Percentiles rank a stretch among this genome's conserved stretches.
phyloP scores from a whole-genome alignment of 2,113 vertebrate species.

The Serilophus lunatus region DNA sequence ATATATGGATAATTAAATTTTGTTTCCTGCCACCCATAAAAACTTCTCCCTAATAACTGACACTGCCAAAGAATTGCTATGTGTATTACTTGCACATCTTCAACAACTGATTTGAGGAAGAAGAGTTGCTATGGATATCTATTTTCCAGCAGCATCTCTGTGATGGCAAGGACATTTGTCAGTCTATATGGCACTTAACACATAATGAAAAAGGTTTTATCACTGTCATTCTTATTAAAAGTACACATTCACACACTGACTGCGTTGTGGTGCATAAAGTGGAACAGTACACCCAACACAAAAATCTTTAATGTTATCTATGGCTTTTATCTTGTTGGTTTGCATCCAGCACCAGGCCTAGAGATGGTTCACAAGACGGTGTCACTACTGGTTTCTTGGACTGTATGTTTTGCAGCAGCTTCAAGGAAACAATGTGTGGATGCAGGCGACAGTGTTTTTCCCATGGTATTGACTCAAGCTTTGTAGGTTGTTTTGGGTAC shows the following conservation, averaged over 20 bases:
- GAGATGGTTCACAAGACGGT: not conserved
- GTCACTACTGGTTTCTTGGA: not conserved
- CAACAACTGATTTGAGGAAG: not conserved
- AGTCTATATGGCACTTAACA: not conserved
- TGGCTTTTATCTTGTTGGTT: not conserved
- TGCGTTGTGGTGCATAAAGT: not conserved
- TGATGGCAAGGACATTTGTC: accelerated
- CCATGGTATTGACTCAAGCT: not conserved
- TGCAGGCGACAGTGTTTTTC: not conserved
- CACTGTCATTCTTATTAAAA: not conserved
- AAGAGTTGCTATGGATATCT: not conserved
- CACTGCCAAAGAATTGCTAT: not conserved
- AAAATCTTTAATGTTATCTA: not conserved
- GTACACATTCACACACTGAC: not conserved
- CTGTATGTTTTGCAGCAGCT: not conserved
- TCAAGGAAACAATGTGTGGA: not conserved
- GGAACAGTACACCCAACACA: not conserved
- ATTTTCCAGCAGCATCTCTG: not conserved
- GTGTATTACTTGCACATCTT: not conserved
- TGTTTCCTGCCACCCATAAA: not conserved
- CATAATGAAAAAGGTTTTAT: not conserved
- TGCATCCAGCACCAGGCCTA: not conserved
- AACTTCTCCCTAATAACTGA: not conserved
- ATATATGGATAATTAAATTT: no score
- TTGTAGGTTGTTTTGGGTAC: not conserved